Conservation (phyloP, 2,888 invertebrate genomes). For the Drosophila nigricruria region DNA sequence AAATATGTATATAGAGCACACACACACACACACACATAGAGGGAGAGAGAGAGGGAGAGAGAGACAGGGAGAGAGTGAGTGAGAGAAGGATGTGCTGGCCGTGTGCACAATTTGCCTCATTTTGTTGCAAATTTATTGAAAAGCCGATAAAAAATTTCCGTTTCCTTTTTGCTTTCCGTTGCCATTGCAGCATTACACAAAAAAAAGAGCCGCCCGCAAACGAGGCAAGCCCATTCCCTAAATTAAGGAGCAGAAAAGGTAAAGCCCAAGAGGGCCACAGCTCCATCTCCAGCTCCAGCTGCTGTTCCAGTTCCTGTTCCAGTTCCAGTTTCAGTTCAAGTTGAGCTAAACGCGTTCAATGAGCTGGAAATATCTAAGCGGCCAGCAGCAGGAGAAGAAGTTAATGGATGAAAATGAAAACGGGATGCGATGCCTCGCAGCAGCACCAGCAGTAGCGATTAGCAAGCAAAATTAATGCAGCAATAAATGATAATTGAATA, state of each 20-base stretch:
- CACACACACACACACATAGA: background rate
- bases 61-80: background rate
- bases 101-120: conserved; percentile 52
- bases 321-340: conserved; percentile 16
- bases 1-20: background rate
- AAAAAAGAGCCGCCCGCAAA: conserved; percentile 30
- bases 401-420: conserved; percentile 16
- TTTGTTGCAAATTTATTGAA: conserved; percentile 73
- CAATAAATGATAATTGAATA: conserved; percentile 39
- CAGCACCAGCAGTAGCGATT: conserved; percentile 19
- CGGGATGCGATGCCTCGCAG: conserved; percentile 11
- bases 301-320: conserved; percentile 16
- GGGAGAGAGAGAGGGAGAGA: background rate
- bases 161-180: conserved; percentile 53
- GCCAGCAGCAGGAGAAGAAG: conserved; percentile 2
- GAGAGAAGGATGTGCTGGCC: conserved; percentile 16
- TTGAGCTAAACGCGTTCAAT: conserved; percentile 53
- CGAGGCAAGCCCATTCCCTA: conserved; percentile 2
- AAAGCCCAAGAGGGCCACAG: conserved; percentile 14
- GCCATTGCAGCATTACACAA: conserved; percentile 53
- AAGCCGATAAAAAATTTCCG: conserved; percentile 63
- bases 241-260: conserved; percentile 4
- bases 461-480: conserved; percentile 31
- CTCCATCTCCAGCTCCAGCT: conserved; percentile 9
- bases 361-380: conserved; percentile 68